Conservation (phyloP, 2,113 vertebrate genomes). For the Gasterosteus aculeatus region DNA sequence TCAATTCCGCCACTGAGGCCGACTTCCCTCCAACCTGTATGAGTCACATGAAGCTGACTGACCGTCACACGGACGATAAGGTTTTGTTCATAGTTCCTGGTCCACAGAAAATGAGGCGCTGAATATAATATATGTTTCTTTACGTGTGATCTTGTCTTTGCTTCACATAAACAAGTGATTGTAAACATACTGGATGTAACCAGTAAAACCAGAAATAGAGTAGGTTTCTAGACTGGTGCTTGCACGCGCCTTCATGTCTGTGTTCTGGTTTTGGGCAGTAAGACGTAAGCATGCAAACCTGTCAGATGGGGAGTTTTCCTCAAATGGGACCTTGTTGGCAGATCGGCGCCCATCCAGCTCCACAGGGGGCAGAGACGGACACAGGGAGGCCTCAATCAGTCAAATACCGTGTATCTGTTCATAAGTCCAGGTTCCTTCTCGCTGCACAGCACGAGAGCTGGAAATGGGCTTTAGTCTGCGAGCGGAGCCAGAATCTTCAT, state of each 20-base stretch:
- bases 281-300: slow-evolving; percentile 20
- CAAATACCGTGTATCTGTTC: slow-evolving; percentile 42
- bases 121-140: neutral
- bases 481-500: slow-evolving; percentile 42
- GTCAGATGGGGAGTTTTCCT: slow-evolving; percentile 47
- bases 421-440: slow-evolving; percentile 44
- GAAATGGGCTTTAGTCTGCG: slow-evolving; percentile 25
- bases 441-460: slow-evolving; percentile 42
- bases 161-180: neutral
- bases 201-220: neutral
- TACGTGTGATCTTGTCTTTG: neutral
- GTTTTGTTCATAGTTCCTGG: neutral
- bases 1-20: neutral
- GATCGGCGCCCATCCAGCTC: slow-evolving; percentile 26
- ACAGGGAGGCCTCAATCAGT: slow-evolving; percentile 28
- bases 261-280: slow-evolving; percentile 17
- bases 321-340: slow-evolving; percentile 40
- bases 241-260: slow-evolving; percentile 25
- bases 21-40: neutral
- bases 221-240: neutral
- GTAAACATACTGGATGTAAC: neutral
- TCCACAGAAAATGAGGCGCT: neutral
- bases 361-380: slow-evolving; percentile 42
- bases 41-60: neutral
- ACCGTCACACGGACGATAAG: neutral